Evolutionary conservation across 2,888 invertebrate genomes (phyloP), one percentile per base, ranked within the genome.

Genomic region (Ryuthela nishihirai): DNA sequence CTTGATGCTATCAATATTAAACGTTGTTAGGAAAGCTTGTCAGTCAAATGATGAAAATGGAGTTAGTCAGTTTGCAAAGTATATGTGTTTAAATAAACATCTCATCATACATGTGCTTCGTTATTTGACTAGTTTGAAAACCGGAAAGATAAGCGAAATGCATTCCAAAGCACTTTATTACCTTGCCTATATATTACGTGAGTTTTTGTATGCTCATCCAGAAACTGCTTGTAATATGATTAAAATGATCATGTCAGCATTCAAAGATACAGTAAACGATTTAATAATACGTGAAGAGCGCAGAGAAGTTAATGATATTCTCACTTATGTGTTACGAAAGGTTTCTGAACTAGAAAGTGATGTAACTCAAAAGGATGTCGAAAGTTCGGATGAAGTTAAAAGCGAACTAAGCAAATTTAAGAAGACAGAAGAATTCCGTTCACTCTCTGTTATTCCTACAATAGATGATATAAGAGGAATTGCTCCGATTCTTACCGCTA

Each of bases 401-500:
- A n/a, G n/a, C n/a, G n/a, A n/a, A n/a, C n/a, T n/a, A n/a, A n/a
- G n/a, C n/a, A n/a, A n/a, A n/a, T n/a, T n/a, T n/a, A n/a, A n/a
- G n/a, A n/a, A n/a, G n/a, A n/a, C 62, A 3, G 55, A 62, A 44
- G 40, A 56, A 25, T 62, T 35, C 36, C 41, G 59, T 15, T 20
- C 29, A 7, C 40, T 62, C 12, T 40, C 60, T 23, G 18, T 61
- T 20, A 47, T 56, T 20, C 63, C 64, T 2, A 42, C 7, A 6
- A 15, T 15, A 21, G 46, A 43, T 32, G 66, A 65, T 36, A 35
- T 62, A 12, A 24, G 17, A 4, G 18, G 41, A 29, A 17, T 10
- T 2, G 36, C 24, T n/a, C 29, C 60, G 1, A 81, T 79, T 69
- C 67, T 83, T 18, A 73, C 80, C n/a, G 78, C 80, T 0, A 84